Evolutionary conservation across 1,140 invertebrate genomes (phyloP), one percentile per base, ranked within the genome.

Genomic region (Nebria ingens): DNA sequence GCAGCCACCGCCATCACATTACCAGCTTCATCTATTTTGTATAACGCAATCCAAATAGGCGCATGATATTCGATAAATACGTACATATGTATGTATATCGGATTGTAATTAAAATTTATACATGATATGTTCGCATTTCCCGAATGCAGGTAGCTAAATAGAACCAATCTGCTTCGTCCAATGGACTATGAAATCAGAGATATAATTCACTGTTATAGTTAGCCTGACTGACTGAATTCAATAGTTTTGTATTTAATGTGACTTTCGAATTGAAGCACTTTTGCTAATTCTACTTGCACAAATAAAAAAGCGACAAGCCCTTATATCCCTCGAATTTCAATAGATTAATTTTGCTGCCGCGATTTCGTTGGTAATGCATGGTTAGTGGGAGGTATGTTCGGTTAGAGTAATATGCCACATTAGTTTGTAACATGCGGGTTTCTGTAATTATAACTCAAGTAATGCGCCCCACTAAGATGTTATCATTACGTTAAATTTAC

Each of bases 1-100:
- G 25, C 15, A n/a, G n/a, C n/a, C n/a, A n/a, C n/a, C n/a, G 17
- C 15, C 3, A 17, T 45, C 9, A 9, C 6, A 45, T 45, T 45
- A 45, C 3, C 40, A 45, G 40, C 40, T 45, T 45, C 40, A 45
- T 45, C 40, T 45, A 45, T 45, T 45, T 45, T 45, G 40, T 17
- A 45, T 45, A 17, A 17, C 40, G 40, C 17, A 45, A 45, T 45
- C 40, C 40, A 45, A 45, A 17, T 17, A 6, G 4, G 17, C 15
- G 25, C 17, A 45, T 45, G 40, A 11, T 12, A 9, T 6, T 45
- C 40, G 40, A 17, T 17, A 45, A 45, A 17, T n/a, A n/a, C n/a
- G n/a, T n/a, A n/a, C n/a, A n/a, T n/a, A n/a, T n/a, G n/a, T n/a
- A n/a, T 45, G 40, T 17, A 17, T 45, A 45, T 45, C 40, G 40